phyloP scores from a whole-genome alignment of 2,888 invertebrate species.

The Drosophila hawaiiensis region DNA sequence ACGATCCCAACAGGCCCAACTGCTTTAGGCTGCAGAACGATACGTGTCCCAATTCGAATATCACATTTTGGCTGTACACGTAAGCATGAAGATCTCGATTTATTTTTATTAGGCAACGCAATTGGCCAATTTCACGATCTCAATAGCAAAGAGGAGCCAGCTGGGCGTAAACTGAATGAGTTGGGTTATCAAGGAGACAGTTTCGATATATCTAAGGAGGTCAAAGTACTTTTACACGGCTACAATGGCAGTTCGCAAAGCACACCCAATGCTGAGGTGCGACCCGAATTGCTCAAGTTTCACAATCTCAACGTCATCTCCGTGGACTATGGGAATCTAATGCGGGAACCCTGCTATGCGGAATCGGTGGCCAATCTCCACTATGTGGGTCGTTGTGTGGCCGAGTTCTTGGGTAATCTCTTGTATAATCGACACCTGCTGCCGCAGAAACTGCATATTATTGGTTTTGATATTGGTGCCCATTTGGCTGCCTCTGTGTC shows the following conservation, averaged over 20 bases:
- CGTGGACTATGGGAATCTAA: slow-evolving; percentile 87
- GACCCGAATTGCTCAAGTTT: slow-evolving; percentile 87
- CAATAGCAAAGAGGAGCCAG: slow-evolving; percentile 59
- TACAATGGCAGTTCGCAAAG: slow-evolving; percentile 87
- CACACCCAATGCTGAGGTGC: slow-evolving; percentile 87
- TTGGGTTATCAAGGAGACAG: background rate
- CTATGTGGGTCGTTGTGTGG: slow-evolving; percentile 87
- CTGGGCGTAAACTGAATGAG: slow-evolving; percentile 85
- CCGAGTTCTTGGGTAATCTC: slow-evolving; percentile 85
- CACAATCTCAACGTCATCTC: slow-evolving; percentile 87
- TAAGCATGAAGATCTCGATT: slow-evolving; percentile 84
- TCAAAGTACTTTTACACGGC: slow-evolving; percentile 88
- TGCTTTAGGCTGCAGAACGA: slow-evolving; percentile 27
- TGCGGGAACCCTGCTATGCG: slow-evolving; percentile 87
- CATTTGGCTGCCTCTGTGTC: slow-evolving; percentile 1
- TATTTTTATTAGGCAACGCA: slow-evolving; percentile 8
- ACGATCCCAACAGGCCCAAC: background rate
- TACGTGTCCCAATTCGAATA: slow-evolving; percentile 87
- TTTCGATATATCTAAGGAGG: slow-evolving; percentile 75
- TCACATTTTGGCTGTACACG: slow-evolving; percentile 88
- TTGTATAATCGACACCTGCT: background rate
- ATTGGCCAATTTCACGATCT: background rate
- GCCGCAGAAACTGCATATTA: background rate
- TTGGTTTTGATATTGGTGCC: slow-evolving; percentile 7
- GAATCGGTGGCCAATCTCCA: slow-evolving; percentile 87